phyloP scores from a whole-genome alignment of 1,140 invertebrate genomes.

The Drosophila nigrodunni region DNA sequence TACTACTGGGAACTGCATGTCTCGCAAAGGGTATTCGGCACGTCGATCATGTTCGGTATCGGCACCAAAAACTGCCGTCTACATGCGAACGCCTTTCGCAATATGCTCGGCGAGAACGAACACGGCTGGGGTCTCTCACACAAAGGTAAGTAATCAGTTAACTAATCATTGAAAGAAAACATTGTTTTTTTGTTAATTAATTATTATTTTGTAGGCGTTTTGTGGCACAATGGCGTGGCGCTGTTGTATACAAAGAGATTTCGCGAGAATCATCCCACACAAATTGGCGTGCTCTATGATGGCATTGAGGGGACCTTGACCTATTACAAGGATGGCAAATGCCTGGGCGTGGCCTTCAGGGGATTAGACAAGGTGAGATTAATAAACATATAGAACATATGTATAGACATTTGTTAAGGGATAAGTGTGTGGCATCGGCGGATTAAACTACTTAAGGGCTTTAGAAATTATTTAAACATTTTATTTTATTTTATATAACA shows the following conservation, averaged over 20 bases:
- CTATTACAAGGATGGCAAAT: conserved; percentile 90
- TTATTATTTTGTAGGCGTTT: conserved; percentile 78
- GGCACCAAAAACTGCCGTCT: conserved; percentile 88
- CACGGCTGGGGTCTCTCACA: conserved; percentile 91
- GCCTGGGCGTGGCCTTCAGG: conserved; percentile 87
- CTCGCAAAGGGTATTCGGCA: conserved; percentile 89
- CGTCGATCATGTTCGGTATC: conserved; percentile 92
- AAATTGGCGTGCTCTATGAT: conserved; percentile 89
- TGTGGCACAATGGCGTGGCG: conserved; percentile 89
- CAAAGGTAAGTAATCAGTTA: conserved; percentile 85
- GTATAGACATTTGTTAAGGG: no score
- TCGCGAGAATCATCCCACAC: conserved; percentile 88
- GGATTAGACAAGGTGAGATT: conserved; percentile 86
- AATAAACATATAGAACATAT: not conserved
- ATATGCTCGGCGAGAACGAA: conserved; percentile 89
- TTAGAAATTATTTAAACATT: no score
- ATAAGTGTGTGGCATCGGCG: no score
- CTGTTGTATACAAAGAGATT: conserved; percentile 89
- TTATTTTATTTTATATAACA: no score
- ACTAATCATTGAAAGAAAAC: not conserved
- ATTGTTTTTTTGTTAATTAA: not conserved
- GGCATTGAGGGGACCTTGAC: conserved; percentile 89
- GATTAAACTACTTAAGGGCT: not conserved
- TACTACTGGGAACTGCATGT: conserved; percentile 90
- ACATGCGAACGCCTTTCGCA: conserved; percentile 89